A percentile compares a stretch with the other conserved stretches of the same genome.
Evolutionary conservation across 2,797 vertebrate genomes (phyloP).

Genomic region (Microhierax caerulescens): DNA sequence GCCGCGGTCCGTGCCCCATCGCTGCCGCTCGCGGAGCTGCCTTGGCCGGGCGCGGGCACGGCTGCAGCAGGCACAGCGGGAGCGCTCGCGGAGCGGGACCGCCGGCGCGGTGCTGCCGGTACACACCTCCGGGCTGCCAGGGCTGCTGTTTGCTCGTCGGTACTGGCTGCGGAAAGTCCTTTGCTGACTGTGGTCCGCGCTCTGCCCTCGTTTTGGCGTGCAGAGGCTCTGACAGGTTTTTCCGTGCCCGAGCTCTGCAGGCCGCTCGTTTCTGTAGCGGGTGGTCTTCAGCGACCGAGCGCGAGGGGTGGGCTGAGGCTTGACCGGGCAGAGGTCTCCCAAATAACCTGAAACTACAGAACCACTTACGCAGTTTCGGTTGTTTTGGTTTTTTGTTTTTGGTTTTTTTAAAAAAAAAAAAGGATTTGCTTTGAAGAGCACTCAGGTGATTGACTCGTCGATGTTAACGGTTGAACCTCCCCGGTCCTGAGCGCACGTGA

Average conservation of each 20-base stretch:
- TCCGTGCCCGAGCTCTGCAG: not conserved
- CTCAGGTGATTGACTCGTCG: not conserved
- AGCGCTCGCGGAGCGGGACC: not conserved
- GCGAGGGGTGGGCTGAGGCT: not conserved
- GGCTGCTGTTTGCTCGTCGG: not conserved
- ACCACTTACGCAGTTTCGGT: not conserved
- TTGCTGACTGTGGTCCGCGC: not conserved
- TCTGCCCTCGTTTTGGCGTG: not conserved
- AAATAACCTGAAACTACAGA: not conserved
- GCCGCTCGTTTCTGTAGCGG: not conserved
- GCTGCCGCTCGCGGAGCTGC: not conserved
- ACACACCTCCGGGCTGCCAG: not conserved
- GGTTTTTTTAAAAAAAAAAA: not conserved
- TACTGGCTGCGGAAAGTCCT: not conserved
- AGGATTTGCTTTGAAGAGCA: constrained; percentile 27
- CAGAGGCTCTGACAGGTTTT: not conserved
- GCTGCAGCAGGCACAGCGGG: not conserved
- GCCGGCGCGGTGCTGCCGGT: not conserved
- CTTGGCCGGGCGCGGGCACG: not conserved
- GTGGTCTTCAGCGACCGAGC: not conserved
- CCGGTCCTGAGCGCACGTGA: fast-evolving
- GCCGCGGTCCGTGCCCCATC: not conserved
- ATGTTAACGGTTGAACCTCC: not conserved
- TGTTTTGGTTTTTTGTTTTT: no score
- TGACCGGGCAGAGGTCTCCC: not conserved